Conservation (phyloP, 37 sponge, comb jelly and placozoan genomes). For the Ianthella basta region DNA sequence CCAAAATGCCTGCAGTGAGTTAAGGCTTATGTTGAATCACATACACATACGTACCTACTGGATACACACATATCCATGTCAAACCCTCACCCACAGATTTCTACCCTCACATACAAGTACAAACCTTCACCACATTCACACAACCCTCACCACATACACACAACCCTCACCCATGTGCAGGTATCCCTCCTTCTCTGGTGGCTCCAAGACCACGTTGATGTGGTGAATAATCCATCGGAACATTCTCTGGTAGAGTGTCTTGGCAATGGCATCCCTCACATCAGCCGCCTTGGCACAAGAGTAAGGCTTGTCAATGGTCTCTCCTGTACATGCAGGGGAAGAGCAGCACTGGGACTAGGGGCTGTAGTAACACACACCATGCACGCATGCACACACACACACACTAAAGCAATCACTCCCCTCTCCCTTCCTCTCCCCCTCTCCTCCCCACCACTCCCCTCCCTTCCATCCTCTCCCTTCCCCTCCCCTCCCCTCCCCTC, state of each 20-base stretch:
- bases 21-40: neutral
- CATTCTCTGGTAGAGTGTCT: conserved; percentile 68
- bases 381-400: too few relatives aligned
- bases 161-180: conserved; percentile 58
- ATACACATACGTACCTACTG: too few relatives aligned
- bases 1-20: conserved; percentile 63
- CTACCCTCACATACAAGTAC: conserved; percentile 10
- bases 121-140: conserved; percentile 22
- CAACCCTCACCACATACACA: conserved; percentile 21
- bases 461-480: too few relatives aligned
- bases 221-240: conserved; percentile 76
- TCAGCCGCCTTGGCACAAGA: conserved; percentile 63
- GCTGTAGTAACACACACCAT: neutral
- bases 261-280: conserved; percentile 78
- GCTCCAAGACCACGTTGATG: conserved; percentile 64
- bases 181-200: conserved; percentile 10
- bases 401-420: too few relatives aligned
- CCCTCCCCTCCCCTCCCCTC: neutral
- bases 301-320: conserved; percentile 74
- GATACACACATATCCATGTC: too few relatives aligned
- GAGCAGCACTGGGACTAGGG: neutral
- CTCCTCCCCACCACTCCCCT: too few relatives aligned
- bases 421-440: too few relatives aligned
- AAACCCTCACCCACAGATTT: neutral
- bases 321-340: conserved; percentile 41